These are phyloP conservation scores for Tachycineta bicolor DNA, from an alignment of 2,113 vertebrate genomes.

Conservation along the genomic window DNA sequence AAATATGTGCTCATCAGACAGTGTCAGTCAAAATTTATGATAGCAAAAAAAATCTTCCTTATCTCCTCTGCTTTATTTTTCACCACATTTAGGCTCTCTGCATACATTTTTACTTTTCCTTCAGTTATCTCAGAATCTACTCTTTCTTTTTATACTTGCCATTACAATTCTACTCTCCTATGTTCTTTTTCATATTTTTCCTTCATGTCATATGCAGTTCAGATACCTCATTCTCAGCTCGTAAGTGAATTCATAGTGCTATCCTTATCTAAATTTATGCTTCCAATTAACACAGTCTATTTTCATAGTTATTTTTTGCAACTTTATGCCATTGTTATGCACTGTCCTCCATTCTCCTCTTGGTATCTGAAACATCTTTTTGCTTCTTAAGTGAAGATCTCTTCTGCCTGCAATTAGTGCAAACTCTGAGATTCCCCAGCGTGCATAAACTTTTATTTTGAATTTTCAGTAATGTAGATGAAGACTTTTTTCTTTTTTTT, in stretches of 20 bases:
- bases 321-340: neutral
- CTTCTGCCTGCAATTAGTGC: neutral
- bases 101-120: neutral
- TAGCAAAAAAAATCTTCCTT: neutral
- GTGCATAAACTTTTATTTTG: neutral
- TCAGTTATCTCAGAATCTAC: neutral
- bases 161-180: neutral
- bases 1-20: neutral
- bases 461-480: neutral
- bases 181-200: neutral
- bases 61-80: neutral
- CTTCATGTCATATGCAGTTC: neutral
- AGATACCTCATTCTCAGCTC: neutral
- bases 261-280: neutral
- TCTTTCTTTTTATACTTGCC: neutral
- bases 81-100: neutral
- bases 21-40: neutral
- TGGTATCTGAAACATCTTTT: neutral
- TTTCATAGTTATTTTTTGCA: neutral
- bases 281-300: neutral
- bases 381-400: neutral
- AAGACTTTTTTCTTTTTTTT: neutral
- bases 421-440: neutral
- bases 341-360: neutral
- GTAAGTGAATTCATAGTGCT: neutral